These are phyloP conservation scores for Alcedo quadribrachys DNA, from an alignment of 2,797 vertebrate species.

Conservation along the genomic window DNA sequence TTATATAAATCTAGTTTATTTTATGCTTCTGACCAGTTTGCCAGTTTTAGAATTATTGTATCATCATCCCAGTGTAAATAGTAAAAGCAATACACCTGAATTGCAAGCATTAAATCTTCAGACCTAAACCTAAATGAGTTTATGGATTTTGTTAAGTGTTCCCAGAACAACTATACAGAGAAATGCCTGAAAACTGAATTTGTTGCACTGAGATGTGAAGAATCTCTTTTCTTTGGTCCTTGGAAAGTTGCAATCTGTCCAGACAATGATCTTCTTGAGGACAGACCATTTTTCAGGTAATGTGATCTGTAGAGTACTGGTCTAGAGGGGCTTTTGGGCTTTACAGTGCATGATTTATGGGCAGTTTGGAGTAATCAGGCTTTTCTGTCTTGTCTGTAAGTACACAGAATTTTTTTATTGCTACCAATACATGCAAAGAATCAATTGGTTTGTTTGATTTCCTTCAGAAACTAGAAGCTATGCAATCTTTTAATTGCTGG, in stretches of 20 bases:
- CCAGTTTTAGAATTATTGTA: neutral
- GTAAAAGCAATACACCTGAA: neutral
- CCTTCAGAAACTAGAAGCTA: neutral
- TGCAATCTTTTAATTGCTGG: neutral
- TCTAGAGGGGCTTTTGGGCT: neutral
- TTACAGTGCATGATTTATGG: neutral
- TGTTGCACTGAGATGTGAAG: slow-evolving; percentile 8
- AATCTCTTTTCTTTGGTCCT: neutral
- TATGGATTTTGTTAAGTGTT: slow-evolving; percentile 54
- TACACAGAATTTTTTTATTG: neutral
- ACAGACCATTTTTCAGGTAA: neutral
- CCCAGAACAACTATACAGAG: neutral
- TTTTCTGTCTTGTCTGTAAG: neutral
- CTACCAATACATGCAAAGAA: neutral
- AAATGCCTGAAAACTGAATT: slow-evolving; percentile 10
- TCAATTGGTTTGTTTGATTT: neutral
- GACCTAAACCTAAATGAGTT: slow-evolving; percentile 31
- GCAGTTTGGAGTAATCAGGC: neutral
- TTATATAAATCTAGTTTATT: neutral
- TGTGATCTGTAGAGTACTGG: neutral
- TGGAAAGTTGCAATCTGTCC: neutral
- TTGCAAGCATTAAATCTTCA: slow-evolving; percentile 23
- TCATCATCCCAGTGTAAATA: neutral
- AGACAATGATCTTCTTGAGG: neutral
- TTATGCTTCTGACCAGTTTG: neutral